Percentiles rank a stretch among this genome's conserved stretches.
Evolutionary conservation across 2,888 invertebrate species (phyloP).

Genomic region (Mantis religiosa): DNA sequence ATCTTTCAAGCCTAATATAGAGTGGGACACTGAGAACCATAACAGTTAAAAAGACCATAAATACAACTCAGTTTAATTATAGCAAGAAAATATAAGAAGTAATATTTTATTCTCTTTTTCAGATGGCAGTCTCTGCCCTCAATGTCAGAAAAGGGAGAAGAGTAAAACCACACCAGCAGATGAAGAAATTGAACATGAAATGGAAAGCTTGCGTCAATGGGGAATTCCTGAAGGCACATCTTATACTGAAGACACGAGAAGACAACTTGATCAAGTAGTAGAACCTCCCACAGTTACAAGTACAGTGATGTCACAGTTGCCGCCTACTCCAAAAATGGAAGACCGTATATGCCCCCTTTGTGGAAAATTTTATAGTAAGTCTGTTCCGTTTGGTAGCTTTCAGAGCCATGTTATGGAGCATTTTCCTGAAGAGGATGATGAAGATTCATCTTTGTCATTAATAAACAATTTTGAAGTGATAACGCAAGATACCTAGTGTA

Average conservation of each 20-base stretch:
- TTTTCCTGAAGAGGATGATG: constrained; percentile 58
- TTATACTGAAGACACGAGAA: background rate
- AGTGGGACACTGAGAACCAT: too few species aligned
- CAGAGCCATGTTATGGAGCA: constrained; percentile 74
- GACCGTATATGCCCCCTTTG: constrained; percentile 74
- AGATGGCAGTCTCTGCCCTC: background rate
- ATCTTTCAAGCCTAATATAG: too few species aligned
- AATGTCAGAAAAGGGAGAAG: background rate
- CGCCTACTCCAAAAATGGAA: constrained; percentile 30
- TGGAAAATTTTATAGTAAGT: constrained; percentile 57
- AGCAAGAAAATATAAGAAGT: too few species aligned
- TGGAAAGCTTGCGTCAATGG: constrained; percentile 15
- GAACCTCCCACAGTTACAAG: constrained; percentile 13
- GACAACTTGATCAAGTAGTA: constrained; percentile 14
- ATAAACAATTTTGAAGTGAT: constrained; percentile 26
- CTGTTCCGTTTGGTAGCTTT: constrained; percentile 59
- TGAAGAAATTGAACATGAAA: background rate
- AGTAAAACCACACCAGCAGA: background rate
- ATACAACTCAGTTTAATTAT: too few species aligned
- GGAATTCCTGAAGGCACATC: constrained; percentile 3
- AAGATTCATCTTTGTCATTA: constrained; percentile 17
- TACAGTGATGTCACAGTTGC: background rate
- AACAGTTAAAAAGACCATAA: too few species aligned
- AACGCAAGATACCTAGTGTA: background rate
- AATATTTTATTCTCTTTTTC: background rate